These are phyloP conservation scores for Fopius arisanus DNA, from an alignment of 1,140 invertebrate species.

Conservation along the genomic window DNA sequence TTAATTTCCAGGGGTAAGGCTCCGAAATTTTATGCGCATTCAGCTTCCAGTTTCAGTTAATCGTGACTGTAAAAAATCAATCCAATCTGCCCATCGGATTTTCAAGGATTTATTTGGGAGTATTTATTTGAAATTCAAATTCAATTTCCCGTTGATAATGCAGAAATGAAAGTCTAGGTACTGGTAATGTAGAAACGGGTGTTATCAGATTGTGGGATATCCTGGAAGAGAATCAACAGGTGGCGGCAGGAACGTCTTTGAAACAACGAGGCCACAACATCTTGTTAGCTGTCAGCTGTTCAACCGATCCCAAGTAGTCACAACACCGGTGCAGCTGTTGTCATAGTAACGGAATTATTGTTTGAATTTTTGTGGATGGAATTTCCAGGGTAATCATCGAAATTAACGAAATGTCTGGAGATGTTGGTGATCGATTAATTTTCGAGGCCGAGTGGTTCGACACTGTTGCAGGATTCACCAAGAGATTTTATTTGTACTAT, in stretches of 20 bases:
- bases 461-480: slow-evolving; percentile 73
- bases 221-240: neutral
- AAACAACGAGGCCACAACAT: neutral
- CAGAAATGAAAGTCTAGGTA: no score
- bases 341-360: neutral
- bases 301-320: neutral
- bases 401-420: slow-evolving; percentile 41
- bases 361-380: neutral
- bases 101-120: no score
- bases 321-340: neutral
- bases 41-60: no score
- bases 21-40: no score
- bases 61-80: no score
- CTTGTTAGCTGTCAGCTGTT: neutral
- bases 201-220: neutral
- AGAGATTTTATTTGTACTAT: slow-evolving; percentile 79
- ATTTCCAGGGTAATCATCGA: neutral
- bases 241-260: neutral
- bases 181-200: neutral
- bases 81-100: no score
- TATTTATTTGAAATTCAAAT: no score
- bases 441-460: slow-evolving; percentile 89
- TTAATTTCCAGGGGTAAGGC: no score
- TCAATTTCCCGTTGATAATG: no score
- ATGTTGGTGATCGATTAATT: slow-evolving; percentile 49